Conservation (phyloP, 2,113 vertebrate genomes). For the Alectura lathami region DNA sequence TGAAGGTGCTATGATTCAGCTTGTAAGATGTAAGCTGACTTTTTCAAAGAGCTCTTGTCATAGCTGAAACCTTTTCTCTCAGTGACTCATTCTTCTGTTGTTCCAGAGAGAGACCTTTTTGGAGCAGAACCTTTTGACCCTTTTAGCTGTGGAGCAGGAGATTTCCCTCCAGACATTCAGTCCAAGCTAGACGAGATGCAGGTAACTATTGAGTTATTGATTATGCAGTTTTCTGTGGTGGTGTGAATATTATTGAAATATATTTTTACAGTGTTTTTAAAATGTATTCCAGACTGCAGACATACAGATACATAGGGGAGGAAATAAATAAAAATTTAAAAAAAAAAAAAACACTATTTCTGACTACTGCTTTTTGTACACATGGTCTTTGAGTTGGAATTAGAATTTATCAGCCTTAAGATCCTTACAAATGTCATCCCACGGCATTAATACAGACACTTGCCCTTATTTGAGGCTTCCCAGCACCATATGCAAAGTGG, state of each 20-base stretch:
- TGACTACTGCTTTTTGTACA: no score
- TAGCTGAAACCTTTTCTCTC: not conserved
- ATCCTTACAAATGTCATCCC: not conserved
- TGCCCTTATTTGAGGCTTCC: not conserved
- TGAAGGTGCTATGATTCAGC: not conserved
- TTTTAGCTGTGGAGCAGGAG: constrained; percentile 92
- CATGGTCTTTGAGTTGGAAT: not conserved
- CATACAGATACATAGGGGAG: not conserved
- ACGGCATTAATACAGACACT: not conserved
- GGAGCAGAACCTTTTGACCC: constrained; percentile 97
- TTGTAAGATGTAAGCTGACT: not conserved
- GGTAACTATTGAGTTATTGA: constrained; percentile 79
- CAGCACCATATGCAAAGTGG: not conserved
- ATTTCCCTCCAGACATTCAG: constrained; percentile 96
- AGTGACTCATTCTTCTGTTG: constrained; percentile 53
- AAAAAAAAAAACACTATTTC: not conserved
- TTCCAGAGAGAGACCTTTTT: constrained; percentile 93
- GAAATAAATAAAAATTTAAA: not conserved
- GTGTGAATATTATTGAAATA: not conserved
- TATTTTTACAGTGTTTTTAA: not conserved
- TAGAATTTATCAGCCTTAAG: not conserved
- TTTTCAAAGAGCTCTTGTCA: fast-evolving
- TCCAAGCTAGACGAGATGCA: constrained; percentile 99
- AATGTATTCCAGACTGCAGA: not conserved
- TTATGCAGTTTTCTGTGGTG: not conserved